These are phyloP conservation scores for Phorcus lineatus DNA, from an alignment of 2,888 invertebrate genomes.

Conservation along the genomic window DNA sequence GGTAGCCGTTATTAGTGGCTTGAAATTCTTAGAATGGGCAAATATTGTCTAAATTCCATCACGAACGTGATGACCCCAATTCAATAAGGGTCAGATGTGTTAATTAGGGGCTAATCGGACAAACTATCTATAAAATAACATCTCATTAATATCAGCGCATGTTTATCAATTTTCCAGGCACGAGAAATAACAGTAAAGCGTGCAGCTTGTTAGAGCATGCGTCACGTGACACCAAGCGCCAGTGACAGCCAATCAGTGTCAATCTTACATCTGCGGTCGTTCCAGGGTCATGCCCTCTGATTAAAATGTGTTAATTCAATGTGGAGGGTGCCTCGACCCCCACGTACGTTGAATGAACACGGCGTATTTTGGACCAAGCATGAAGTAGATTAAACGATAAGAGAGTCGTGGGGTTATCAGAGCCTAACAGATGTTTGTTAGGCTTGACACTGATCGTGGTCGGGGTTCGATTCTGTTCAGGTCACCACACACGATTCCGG, in stretches of 20 bases:
- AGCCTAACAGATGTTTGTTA: no score
- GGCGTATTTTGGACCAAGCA: neutral
- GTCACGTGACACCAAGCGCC: neutral
- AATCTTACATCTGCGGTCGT: neutral
- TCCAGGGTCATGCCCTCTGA: neutral
- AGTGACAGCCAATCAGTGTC: slow-evolving; percentile 1
- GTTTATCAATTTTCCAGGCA: neutral
- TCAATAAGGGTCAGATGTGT: neutral
- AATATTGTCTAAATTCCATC: no score
- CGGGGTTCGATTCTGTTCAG: no score
- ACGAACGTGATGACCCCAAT: neutral
- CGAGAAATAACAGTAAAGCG: neutral
- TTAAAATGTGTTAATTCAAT: slow-evolving; percentile 5
- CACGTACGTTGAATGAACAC: neutral
- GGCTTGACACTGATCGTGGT: no score
- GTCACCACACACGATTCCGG: no score
- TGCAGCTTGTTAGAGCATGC: neutral
- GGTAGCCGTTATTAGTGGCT: no score
- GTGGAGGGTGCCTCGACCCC: neutral
- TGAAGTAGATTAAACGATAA: neutral
- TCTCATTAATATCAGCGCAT: neutral
- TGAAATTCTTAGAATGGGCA: no score
- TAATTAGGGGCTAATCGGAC: slow-evolving; percentile 2
- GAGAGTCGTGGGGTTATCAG: no score
- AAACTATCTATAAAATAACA: neutral